These are phyloP conservation scores for Neodontobutis hainanensis DNA, from an alignment of 2,113 vertebrate genomes.

Conservation along the genomic window DNA sequence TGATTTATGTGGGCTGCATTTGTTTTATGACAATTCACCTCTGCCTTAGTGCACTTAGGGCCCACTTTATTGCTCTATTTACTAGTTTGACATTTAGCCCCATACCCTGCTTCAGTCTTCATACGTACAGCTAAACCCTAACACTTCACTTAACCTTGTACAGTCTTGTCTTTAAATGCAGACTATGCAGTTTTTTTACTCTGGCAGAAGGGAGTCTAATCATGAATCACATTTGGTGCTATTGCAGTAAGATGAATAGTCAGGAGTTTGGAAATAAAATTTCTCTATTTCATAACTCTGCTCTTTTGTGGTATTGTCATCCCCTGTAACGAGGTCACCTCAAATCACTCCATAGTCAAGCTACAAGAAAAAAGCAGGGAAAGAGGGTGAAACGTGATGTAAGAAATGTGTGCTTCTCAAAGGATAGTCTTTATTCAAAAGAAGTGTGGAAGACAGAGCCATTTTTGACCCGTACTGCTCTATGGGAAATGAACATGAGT, in stretches of 20 bases:
- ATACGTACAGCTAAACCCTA: slow-evolving; percentile 5
- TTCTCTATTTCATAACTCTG: slow-evolving; percentile 66
- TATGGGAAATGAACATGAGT: slow-evolving; percentile 1
- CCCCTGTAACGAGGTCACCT: slow-evolving; percentile 60
- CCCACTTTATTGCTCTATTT: not conserved
- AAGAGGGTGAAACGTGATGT: slow-evolving; percentile 11
- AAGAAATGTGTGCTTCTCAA: slow-evolving; percentile 9
- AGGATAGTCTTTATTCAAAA: slow-evolving; percentile 22
- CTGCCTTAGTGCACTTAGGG: no score
- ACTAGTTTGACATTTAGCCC: slow-evolving; percentile 19
- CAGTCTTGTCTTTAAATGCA: slow-evolving; percentile 6
- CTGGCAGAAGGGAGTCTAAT: slow-evolving; percentile 37
- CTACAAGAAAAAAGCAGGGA: slow-evolving; percentile 34
- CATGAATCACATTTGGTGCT: slow-evolving; percentile 55
- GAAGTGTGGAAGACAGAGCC: slow-evolving; percentile 28
- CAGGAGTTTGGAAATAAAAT: slow-evolving; percentile 62
- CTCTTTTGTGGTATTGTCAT: slow-evolving; percentile 69
- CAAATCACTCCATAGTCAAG: slow-evolving; percentile 38
- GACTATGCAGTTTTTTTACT: slow-evolving; percentile 49
- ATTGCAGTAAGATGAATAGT: slow-evolving; percentile 60
- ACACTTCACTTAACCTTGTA: slow-evolving; percentile 8
- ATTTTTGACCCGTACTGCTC: slow-evolving; percentile 3
- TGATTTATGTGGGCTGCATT: no score
- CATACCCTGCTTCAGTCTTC: slow-evolving; percentile 4
- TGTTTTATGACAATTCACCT: no score